phyloP scores from a whole-genome alignment of 2,888 invertebrate species.

The Drosophila cracens region DNA sequence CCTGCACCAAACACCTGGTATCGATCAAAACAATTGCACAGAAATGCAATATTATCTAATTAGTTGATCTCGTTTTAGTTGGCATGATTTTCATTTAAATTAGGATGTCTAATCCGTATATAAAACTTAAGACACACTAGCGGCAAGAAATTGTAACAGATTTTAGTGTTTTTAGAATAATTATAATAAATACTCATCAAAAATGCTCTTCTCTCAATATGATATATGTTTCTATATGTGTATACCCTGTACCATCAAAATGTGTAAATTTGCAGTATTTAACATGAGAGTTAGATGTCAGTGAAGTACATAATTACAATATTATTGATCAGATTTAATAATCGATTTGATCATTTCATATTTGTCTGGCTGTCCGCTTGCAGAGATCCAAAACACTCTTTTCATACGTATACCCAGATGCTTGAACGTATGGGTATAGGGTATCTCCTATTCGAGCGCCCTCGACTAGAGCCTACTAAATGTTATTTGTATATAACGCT shows the following conservation, averaged over 20 bases:
- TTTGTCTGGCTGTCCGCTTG: background rate
- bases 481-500: background rate
- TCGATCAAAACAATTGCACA: slow-evolving; percentile 21
- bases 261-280: background rate
- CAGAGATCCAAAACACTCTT: background rate
- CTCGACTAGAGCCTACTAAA: slow-evolving; percentile 1
- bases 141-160: background rate
- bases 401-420: background rate
- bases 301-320: background rate
- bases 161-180: background rate
- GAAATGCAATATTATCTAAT: slow-evolving; percentile 9
- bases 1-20: slow-evolving; percentile 11
- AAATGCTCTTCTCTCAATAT: background rate
- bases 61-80: slow-evolving; percentile 14
- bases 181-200: background rate
- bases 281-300: background rate
- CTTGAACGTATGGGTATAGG: slow-evolving; percentile 1
- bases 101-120: background rate
- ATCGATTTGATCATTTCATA: background rate
- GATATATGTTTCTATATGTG: background rate
- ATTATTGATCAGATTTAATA: background rate
- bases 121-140: slow-evolving; percentile 4
- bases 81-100: slow-evolving; percentile 19
- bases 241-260: background rate
- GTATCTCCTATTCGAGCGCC: background rate